phyloP scores from a whole-genome alignment of 2,113 vertebrate genomes.

The Corythoichthys haematopterus region DNA sequence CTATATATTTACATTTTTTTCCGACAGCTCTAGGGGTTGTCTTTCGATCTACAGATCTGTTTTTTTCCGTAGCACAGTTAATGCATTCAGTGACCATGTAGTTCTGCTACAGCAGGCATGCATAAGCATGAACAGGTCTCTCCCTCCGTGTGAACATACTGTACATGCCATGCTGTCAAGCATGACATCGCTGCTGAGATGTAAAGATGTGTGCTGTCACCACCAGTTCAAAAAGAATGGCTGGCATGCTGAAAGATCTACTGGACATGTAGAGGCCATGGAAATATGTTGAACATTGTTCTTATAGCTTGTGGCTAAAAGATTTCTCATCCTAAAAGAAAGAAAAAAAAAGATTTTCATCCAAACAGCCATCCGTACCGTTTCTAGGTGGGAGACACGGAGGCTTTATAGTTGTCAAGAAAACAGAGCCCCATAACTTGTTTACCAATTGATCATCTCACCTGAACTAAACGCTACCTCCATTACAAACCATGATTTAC shows the following conservation, averaged over 20 bases:
- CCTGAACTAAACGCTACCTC: not conserved
- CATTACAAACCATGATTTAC: not conserved
- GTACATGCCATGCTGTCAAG: slow-evolving; percentile 24
- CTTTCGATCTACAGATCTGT: too few relatives aligned
- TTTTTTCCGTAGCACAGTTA: not conserved
- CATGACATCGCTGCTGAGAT: slow-evolving; percentile 17
- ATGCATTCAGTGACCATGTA: too few relatives aligned
- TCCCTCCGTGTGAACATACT: slow-evolving; percentile 17
- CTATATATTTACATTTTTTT: too few relatives aligned
- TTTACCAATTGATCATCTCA: not conserved
- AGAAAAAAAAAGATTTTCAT: not conserved
- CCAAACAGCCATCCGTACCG: too few relatives aligned
- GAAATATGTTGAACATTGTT: not conserved
- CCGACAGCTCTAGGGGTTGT: too few relatives aligned
- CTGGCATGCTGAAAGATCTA: slow-evolving; percentile 11
- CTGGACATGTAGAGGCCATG: slow-evolving; percentile 1
- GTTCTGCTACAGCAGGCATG: not conserved
- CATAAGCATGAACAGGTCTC: slow-evolving; percentile 19
- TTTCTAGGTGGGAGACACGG: too few relatives aligned
- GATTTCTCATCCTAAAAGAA: not conserved
- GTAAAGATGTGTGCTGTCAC: slow-evolving; percentile 38
- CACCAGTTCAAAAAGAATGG: slow-evolving; percentile 21
- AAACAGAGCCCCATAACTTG: too few relatives aligned
- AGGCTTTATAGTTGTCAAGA: too few relatives aligned
- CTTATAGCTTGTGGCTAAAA: not conserved